phyloP scores from a whole-genome alignment of 92 coral and sea anemone genomes.

The Palythoa heliodiscus region DNA sequence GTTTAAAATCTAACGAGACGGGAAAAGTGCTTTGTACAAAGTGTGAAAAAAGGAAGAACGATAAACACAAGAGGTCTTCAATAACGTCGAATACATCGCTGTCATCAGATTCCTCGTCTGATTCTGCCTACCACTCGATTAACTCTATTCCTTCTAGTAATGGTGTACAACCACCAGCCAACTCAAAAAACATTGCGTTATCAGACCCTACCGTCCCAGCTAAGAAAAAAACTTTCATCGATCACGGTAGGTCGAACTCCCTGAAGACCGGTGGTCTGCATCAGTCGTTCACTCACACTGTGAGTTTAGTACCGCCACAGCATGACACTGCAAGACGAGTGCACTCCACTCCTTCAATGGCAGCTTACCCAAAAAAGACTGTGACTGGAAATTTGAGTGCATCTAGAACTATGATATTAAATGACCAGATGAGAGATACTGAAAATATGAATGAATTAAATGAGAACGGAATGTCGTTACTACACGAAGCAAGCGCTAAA shows the following conservation, averaged over 20 bases:
- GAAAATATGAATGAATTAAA: constrained; percentile 76
- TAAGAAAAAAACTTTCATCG: not conserved
- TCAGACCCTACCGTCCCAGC: not conserved
- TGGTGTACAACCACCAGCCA: constrained; percentile 9
- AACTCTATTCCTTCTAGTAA: constrained; percentile 30
- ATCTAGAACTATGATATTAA: not conserved
- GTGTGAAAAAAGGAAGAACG: constrained; percentile 70
- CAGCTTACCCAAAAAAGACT: not conserved
- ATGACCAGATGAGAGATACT: constrained; percentile 45
- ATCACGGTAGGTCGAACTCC: constrained; percentile 11
- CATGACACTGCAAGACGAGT: constrained; percentile 27
- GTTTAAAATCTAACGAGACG: constrained; percentile 9
- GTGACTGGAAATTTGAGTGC: constrained; percentile 21
- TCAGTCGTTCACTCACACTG: not conserved
- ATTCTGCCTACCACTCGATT: constrained; percentile 71
- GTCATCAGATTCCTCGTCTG: constrained; percentile 83
- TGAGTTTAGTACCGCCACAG: constrained; percentile 30
- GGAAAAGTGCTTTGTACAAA: constrained; percentile 60
- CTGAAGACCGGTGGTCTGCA: not conserved
- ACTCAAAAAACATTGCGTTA: constrained; percentile 34
- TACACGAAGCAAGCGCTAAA: constrained; percentile 85
- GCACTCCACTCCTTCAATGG: constrained; percentile 19
- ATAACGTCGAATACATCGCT: constrained; percentile 75
- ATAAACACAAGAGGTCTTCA: constrained; percentile 56
- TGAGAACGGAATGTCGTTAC: constrained; percentile 75